Conservation (phyloP, 2,888 invertebrate species). For the Tipula confusa region DNA sequence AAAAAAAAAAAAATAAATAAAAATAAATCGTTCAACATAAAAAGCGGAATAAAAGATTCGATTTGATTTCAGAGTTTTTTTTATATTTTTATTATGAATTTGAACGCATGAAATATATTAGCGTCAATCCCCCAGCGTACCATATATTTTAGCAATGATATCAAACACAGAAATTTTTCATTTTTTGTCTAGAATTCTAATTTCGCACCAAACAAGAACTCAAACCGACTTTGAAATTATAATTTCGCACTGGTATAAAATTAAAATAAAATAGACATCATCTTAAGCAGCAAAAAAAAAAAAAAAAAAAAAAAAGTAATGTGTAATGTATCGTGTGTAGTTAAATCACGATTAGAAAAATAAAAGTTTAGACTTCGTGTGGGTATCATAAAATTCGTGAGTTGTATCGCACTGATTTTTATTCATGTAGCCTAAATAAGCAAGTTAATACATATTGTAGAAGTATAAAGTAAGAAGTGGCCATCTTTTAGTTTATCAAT, state of each 20-base stretch:
- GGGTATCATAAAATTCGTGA: constrained; percentile 7
- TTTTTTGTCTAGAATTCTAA: constrained; percentile 20
- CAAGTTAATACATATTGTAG: no score
- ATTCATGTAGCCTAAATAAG: no score
- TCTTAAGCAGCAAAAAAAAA: constrained; percentile 5
- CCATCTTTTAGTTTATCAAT: no score
- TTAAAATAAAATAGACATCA: constrained; percentile 20
- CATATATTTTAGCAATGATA: constrained; percentile 17
- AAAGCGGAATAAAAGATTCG: constrained; percentile 25
- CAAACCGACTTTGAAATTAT: constrained; percentile 9
- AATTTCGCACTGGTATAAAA: constrained; percentile 12
- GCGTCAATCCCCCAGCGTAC: background rate
- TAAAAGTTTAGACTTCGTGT: background rate
- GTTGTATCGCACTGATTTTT: background rate
- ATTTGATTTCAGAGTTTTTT: constrained; percentile 12
- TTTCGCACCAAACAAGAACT: constrained; percentile 20
- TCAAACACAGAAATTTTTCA: background rate
- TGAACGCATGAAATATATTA: constrained; percentile 25
- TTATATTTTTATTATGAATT: constrained; percentile 3
- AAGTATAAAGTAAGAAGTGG: no score
- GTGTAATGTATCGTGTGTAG: constrained; percentile 7
- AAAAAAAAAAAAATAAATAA: no score
- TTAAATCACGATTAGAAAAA: constrained; percentile 12
- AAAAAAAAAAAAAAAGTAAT: background rate
- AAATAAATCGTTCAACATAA: constrained; percentile 16